A percentile compares a stretch with the other conserved stretches of the same genome.
These are phyloP conservation scores for Rhyacophila brunnea DNA, from an alignment of 1,140 invertebrate genomes.

Conservation along the genomic window DNA sequence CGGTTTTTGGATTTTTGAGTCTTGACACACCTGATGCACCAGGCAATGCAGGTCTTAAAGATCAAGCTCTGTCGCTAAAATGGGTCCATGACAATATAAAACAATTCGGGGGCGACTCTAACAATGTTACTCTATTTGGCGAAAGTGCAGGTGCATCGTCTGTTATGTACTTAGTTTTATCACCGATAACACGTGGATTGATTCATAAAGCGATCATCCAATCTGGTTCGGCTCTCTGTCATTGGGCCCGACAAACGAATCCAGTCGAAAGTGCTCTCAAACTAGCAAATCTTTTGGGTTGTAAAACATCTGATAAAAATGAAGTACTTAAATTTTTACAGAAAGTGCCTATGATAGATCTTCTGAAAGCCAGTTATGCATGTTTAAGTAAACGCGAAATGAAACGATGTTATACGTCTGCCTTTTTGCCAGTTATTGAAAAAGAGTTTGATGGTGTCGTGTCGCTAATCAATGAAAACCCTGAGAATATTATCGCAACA, in stretches of 20 bases:
- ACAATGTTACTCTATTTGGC: slow-evolving; percentile 58
- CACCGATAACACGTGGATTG: slow-evolving; percentile 46
- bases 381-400: neutral
- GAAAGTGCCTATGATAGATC: slow-evolving; percentile 7
- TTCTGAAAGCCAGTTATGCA: neutral
- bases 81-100: slow-evolving; percentile 55
- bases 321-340: slow-evolving; percentile 18
- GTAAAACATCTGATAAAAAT: neutral
- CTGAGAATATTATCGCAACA: slow-evolving; percentile 6
- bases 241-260: slow-evolving; percentile 40
- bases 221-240: slow-evolving; percentile 52
- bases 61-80: slow-evolving; percentile 27
- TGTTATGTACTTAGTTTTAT: slow-evolving; percentile 42
- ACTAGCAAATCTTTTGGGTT: slow-evolving; percentile 18
- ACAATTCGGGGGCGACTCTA: slow-evolving; percentile 62
- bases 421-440: slow-evolving; percentile 18
- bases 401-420: slow-evolving; percentile 4
- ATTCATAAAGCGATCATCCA: slow-evolving; percentile 61
- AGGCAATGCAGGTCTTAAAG: slow-evolving; percentile 33
- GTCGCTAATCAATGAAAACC: slow-evolving; percentile 11
- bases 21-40: slow-evolving; percentile 57
- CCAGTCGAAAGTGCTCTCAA: slow-evolving; percentile 10
- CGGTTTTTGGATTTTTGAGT: slow-evolving; percentile 71
- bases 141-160: slow-evolving; percentile 55
- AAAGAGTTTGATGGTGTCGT: neutral